Conservation (phyloP, 2,797 vertebrate species). For the Bryconaethiops microstoma region DNA sequence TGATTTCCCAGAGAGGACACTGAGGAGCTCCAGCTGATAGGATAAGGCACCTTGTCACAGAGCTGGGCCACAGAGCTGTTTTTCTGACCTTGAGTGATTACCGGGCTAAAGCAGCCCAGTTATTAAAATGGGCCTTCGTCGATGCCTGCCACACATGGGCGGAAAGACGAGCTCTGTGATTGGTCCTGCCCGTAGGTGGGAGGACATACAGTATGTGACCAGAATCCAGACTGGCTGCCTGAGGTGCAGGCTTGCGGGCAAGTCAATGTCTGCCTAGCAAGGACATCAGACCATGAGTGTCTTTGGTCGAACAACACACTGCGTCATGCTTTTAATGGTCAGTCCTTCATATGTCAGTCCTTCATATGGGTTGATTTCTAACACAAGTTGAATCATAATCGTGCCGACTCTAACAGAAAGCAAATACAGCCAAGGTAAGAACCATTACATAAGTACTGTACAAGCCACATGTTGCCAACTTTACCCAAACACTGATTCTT, state of each 20-base stretch:
- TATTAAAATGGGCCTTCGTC: constrained; percentile 52
- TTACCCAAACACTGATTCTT: neutral
- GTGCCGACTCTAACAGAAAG: too few species aligned
- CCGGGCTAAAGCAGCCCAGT: constrained; percentile 38
- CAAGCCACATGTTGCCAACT: neutral
- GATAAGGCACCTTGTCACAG: constrained; percentile 51
- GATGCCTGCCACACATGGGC: constrained; percentile 32
- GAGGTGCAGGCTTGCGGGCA: constrained; percentile 40
- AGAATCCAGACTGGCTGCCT: constrained; percentile 67
- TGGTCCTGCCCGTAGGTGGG: constrained; percentile 62
- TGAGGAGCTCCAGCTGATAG: constrained; percentile 43
- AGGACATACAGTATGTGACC: constrained; percentile 65
- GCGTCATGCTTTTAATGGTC: constrained; percentile 8
- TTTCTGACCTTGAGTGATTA: constrained; percentile 57
- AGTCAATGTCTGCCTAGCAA: constrained; percentile 47
- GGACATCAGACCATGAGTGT: constrained; percentile 38
- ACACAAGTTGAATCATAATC: neutral
- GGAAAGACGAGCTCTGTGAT: constrained; percentile 62
- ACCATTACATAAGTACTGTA: neutral
- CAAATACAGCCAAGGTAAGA: neutral
- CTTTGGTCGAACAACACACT: constrained; percentile 1
- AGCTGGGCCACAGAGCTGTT: constrained; percentile 43
- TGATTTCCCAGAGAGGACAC: constrained; percentile 39
- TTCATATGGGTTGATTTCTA: neutral
- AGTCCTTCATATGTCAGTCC: neutral